Evolutionary conservation across 2,113 vertebrate species (phyloP), one percentile per base, ranked within the genome.

Genomic region (Actenoides hombroni): DNA sequence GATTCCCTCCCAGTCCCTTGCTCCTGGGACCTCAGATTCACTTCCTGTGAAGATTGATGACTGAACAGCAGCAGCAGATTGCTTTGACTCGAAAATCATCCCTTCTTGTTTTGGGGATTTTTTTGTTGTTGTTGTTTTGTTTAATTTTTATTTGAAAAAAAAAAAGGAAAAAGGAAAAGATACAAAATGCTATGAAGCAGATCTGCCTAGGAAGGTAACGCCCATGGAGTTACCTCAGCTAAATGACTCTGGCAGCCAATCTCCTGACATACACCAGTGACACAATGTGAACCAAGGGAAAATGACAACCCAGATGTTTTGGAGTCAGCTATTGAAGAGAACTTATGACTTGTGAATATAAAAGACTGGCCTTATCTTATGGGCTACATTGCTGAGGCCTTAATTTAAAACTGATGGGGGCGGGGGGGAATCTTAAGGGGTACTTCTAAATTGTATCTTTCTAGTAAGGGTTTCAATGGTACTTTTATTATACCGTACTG

Each of bases 21-120:
- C 96, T 88, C 97, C 95, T 12, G 97, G 96, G 80, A 87, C 98
- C 5, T 91, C 97, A 10, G 98, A 98, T 93, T 98, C 98, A 61
- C 98, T 98, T 94, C 98, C 98, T 2, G 98, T 98, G 94, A 99
- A 98, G 98, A 98, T 98, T 6, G 99, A 99, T 70, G 98, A 99
- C 97, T 99, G 98, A 99, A 13, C 16, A 67, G 61, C 49, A 29
- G 26, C 6, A 60, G 33, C 7, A 78, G 8, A 59, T 67, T 68
- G 16, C 63, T 54, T 61, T 84, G 86, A 40, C 6, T 56, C 7
- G 9, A 26, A 48, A 91, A 82, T 21, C 29, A 26, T 76, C 94
- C 81, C 94, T 85, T 86, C 92, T 67, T 86, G 54, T 82, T 96
- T 70, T 53, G 65, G 77, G 77, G 65, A 54, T 88, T 76, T n/a